Percentiles rank a stretch among this genome's conserved stretches.
Evolutionary conservation across 2,797 vertebrate genomes (phyloP).

Genomic region (Propithecus perrieri): DNA sequence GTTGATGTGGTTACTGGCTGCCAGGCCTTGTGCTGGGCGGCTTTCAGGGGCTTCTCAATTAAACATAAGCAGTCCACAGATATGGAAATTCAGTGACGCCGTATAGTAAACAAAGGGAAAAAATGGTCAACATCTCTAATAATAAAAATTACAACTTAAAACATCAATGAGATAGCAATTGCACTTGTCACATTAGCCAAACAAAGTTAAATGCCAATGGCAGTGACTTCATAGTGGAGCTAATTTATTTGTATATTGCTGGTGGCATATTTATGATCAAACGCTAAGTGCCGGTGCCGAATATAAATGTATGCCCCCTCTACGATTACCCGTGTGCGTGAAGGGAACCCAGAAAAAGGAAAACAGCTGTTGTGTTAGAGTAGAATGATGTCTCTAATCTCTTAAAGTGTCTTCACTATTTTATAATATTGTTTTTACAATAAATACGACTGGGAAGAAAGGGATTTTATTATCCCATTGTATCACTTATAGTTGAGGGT

Average conservation of each 20-base stretch:
- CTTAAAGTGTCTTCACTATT: slow-evolving; percentile 6
- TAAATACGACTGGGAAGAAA: background rate
- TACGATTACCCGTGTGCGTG: fast-evolving
- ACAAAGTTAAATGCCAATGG: background rate
- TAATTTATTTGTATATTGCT: background rate
- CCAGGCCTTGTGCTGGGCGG: background rate
- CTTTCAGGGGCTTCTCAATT: background rate
- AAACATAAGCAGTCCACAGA: background rate
- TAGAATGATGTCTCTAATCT: background rate
- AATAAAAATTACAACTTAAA: background rate
- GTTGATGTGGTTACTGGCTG: background rate
- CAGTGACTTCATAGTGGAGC: background rate
- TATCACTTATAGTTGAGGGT: background rate
- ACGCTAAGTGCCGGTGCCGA: background rate
- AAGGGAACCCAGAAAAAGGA: background rate
- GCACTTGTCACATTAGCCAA: background rate
- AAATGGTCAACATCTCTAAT: background rate
- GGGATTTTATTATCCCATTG: background rate
- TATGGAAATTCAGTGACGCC: background rate
- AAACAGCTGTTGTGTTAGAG: background rate
- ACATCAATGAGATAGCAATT: background rate
- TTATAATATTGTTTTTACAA: slow-evolving; percentile 4
- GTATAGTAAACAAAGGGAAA: background rate
- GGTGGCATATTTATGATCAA: background rate
- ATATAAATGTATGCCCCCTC: background rate